A percentile compares a stretch with the other conserved stretches of the same genome.
Conservation (phyloP, 2,113 vertebrate species). For the Diphyllodes magnificus region DNA sequence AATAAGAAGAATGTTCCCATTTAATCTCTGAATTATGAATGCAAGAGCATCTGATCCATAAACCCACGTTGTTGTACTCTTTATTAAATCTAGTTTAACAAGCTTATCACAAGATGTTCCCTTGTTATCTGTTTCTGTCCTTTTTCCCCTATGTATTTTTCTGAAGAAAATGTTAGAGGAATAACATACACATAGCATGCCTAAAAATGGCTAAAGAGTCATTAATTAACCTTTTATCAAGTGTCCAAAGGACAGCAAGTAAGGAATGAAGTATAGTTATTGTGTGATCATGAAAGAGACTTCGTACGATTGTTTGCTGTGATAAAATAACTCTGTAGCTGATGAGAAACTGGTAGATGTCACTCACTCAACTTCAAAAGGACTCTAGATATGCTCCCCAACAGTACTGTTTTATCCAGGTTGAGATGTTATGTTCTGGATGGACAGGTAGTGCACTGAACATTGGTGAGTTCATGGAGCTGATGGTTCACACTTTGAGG, state of each 20-base stretch:
- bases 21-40: constrained; percentile 12
- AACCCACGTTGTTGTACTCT: background rate
- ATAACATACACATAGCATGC: background rate
- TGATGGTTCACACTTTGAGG: accelerated
- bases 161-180: background rate
- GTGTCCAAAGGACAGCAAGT: background rate
- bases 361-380: background rate
- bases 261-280: background rate
- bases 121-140: background rate
- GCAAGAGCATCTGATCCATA: background rate
- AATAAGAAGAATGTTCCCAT: background rate
- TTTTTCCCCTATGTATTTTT: background rate
- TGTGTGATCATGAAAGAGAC: background rate
- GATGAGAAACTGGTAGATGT: background rate
- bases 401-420: background rate
- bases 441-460: background rate
- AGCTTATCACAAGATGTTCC: background rate
- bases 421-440: background rate
- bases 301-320: background rate
- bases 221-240: background rate
- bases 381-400: background rate
- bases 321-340: background rate
- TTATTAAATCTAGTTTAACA: constrained; percentile 29
- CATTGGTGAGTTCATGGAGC: background rate
- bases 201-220: background rate